Conservation (phyloP, 2,888 invertebrate genomes). For the Chymomyza amoena region DNA sequence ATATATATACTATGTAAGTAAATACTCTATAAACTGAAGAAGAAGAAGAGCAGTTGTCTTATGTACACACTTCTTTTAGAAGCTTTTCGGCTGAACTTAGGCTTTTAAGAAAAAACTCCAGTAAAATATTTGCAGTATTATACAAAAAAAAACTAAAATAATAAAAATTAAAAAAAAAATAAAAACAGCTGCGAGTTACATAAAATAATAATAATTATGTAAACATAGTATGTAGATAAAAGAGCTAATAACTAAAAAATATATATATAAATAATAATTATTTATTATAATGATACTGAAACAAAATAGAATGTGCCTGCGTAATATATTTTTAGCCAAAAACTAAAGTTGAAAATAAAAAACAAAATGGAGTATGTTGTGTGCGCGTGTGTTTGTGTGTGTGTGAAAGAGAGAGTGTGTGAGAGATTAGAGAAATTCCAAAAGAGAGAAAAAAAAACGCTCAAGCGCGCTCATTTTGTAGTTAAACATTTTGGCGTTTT, state of each 20-base stretch:
- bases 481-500: background rate
- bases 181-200: constrained; percentile 40
- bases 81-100: constrained; percentile 6
- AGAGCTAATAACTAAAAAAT: constrained; percentile 62
- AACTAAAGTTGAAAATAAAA: constrained; percentile 30
- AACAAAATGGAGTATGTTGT: background rate
- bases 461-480: constrained; percentile 16
- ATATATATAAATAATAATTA: constrained; percentile 44
- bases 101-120: constrained; percentile 16
- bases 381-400: background rate
- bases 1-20: background rate
- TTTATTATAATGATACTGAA: constrained; percentile 72
- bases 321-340: constrained; percentile 78
- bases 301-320: constrained; percentile 78
- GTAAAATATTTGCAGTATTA: constrained; percentile 52
- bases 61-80: background rate
- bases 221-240: constrained; percentile 68
- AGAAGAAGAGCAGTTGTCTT: background rate
- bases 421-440: background rate
- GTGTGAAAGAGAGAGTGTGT: background rate
- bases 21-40: background rate
- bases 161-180: constrained; percentile 16
- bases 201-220: constrained; percentile 27
- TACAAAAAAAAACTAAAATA: constrained; percentile 22
- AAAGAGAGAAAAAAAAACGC: constrained; percentile 17